Percentiles rank a stretch among this genome's conserved stretches.
Conservation (phyloP, 2,113 vertebrate species). For the Callorhinus ursinus region DNA sequence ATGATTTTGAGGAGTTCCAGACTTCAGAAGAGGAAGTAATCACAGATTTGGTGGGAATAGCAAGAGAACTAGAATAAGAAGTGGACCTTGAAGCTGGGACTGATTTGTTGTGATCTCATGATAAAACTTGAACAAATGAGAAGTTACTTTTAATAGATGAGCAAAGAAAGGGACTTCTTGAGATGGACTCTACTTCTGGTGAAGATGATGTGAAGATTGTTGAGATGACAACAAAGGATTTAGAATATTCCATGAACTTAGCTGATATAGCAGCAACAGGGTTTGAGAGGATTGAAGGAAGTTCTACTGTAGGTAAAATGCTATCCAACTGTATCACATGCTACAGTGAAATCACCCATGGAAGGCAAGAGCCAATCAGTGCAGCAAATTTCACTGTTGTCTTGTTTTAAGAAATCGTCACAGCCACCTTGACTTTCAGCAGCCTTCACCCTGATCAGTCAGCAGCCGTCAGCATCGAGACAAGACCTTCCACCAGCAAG, state of each 20-base stretch:
- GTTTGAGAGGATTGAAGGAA: background rate
- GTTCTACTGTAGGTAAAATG: background rate
- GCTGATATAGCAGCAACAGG: background rate
- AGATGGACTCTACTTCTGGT: background rate
- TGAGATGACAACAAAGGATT: background rate
- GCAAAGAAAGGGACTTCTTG: background rate
- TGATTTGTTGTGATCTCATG: background rate
- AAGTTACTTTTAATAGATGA: background rate
- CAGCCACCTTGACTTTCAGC: background rate
- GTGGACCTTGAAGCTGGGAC: background rate
- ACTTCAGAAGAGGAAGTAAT: background rate
- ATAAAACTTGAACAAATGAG: background rate
- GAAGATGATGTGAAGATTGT: background rate
- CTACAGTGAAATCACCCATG: background rate
- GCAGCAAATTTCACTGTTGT: background rate
- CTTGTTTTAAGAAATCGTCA: background rate
- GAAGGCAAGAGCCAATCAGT: background rate
- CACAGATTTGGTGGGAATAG: background rate
- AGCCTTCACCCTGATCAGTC: background rate
- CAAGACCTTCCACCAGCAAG: background rate
- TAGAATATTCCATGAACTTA: background rate
- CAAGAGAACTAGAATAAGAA: background rate
- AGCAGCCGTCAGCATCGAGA: background rate
- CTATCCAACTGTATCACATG: background rate
- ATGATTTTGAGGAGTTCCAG: background rate